Evolutionary conservation across 2,113 vertebrate species (phyloP), one percentile per base, ranked within the genome.

Genomic region (Plecturocebus donacophilus): DNA sequence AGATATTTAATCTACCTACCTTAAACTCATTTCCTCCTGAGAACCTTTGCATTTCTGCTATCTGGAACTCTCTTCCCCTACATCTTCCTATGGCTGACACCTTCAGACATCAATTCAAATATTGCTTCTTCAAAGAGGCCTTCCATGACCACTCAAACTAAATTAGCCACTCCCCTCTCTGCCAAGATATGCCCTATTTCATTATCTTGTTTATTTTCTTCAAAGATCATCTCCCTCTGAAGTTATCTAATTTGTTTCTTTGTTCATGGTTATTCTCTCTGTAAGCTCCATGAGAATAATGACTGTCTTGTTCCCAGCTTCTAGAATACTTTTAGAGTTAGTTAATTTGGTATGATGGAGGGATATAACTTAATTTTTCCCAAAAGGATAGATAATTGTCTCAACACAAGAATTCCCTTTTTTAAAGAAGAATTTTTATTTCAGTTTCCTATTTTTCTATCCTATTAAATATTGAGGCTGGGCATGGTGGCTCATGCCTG

Each of bases 181-280:
- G 68, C 54, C 81, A 83, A 82, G 12, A 76, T 82, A 52, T 76
- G 21, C 40, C 56, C 4, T 52, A 70, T 56, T 84, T 88, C 70
- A 88, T 92, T 95, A 90, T 16, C 45, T 96, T 79, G 61, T 94
- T 84, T 90, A 92, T 79, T 90, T 95, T 87, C 76, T 92, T 88
- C 25, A 75, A 54, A 85, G 71, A 25, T 90, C 54, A 85, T n/a
- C 64, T 95, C 30, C 75, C 30, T 93, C 56, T 82, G 58, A 87
- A 93, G 30, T 90, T 45, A 90, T 47, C 20, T 73, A 77, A 71
- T 80, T 82, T 80, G 40, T 71, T 91, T 75, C 68, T 95, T 82
- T 91, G 35, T 77, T 75, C 70, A 87, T 91, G 20, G 21, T 56
- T 40, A 76, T 8, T 95, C n/a, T 96, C 35, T 77, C 35, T 68